A percentile compares a stretch with the other conserved stretches of the same genome.
Evolutionary conservation across 1,140 invertebrate genomes (phyloP).

Genomic region (Protaetia brevitarsis): DNA sequence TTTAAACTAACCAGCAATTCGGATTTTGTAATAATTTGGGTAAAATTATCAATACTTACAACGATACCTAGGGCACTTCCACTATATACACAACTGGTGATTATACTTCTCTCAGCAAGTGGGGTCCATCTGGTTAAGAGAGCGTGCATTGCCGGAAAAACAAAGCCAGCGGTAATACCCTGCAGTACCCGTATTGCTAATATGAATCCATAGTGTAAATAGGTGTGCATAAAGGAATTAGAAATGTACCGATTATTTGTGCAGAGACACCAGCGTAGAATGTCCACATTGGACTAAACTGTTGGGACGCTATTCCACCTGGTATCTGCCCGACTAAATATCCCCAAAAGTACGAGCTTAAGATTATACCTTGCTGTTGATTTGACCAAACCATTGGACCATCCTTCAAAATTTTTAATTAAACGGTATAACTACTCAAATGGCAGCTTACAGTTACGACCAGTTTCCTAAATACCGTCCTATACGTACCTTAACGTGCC

Average conservation of each 20-base stretch:
- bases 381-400: conserved; percentile 72
- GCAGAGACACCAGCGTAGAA: conserved; percentile 75
- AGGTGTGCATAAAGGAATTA: conserved; percentile 63
- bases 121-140: conserved; percentile 73
- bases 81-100: conserved; percentile 65
- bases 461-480: not conserved
- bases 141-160: conserved; percentile 75
- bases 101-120: conserved; percentile 65
- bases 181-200: conserved; percentile 66
- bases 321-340: conserved; percentile 77
- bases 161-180: conserved; percentile 75
- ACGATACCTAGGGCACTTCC: conserved; percentile 75
- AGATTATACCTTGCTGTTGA: conserved; percentile 65
- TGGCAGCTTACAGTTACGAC: no score
- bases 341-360: conserved; percentile 84
- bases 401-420: conserved; percentile 48
- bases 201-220: conserved; percentile 56
- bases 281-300: conserved; percentile 78
- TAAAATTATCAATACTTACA: conserved; percentile 58
- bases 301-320: conserved; percentile 72
- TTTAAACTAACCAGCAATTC: no score
- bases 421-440: not conserved
- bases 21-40: not conserved
- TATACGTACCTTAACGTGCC: not conserved
- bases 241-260: conserved; percentile 71